Conservation (phyloP, 2,888 invertebrate species). For the Drosophila paracracens region DNA sequence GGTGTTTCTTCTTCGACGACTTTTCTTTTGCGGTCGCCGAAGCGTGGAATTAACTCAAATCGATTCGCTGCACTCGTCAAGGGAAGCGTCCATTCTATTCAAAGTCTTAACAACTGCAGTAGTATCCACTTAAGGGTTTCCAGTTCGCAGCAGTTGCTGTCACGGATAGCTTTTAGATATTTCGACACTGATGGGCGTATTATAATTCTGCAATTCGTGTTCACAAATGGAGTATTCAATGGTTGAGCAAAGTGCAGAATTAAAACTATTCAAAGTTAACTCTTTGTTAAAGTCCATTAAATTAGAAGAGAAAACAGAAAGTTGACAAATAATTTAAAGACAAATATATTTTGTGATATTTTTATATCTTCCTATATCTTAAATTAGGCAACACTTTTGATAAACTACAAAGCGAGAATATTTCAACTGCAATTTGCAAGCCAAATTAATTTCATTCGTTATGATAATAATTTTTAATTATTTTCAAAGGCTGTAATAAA, state of each 20-base stretch:
- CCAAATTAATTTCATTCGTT: background rate
- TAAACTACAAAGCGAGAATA: background rate
- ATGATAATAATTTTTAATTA: background rate
- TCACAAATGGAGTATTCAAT: background rate
- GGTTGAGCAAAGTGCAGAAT: background rate
- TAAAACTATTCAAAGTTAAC: background rate
- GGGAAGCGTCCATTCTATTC: background rate
- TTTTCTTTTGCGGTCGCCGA: constrained; percentile 49
- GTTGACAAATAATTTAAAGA: background rate
- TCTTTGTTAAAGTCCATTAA: background rate
- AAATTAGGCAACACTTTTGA: background rate
- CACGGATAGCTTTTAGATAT: background rate
- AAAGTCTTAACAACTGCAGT: constrained; percentile 8
- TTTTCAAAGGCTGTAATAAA: background rate
- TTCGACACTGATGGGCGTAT: constrained; percentile 15
- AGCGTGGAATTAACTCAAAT: constrained; percentile 64
- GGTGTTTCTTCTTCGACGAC: constrained; percentile 15
- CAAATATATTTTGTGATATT: background rate
- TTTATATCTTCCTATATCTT: background rate
- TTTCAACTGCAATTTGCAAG: background rate
- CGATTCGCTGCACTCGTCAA: constrained; percentile 55
- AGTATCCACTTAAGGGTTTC: constrained; percentile 27
- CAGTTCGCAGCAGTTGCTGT: constrained; percentile 2
- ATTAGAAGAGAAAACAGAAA: background rate
- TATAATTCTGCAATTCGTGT: background rate